These are phyloP conservation scores for Psettodes erumei DNA, from an alignment of 2,113 vertebrate genomes.

Conservation along the genomic window DNA sequence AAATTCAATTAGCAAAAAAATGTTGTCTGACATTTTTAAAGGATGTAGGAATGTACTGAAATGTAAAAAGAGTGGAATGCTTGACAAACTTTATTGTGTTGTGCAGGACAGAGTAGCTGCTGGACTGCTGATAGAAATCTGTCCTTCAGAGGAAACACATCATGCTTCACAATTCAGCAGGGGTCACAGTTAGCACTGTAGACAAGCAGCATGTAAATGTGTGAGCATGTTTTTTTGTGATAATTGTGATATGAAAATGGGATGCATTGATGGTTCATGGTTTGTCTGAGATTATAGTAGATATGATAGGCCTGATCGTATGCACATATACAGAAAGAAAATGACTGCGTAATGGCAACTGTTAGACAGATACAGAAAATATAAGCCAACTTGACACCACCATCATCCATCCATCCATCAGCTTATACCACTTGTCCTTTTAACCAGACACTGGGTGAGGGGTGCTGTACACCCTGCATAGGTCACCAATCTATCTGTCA, in stretches of 20 bases:
- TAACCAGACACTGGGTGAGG: too few species aligned
- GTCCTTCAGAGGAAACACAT: conserved; percentile 20
- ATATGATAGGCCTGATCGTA: neutral
- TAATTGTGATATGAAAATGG: neutral
- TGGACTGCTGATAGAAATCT: conserved; percentile 17
- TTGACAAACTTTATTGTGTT: neutral
- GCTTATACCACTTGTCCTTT: too few species aligned
- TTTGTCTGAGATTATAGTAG: neutral
- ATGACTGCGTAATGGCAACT: neutral
- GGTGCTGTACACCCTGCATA: too few species aligned
- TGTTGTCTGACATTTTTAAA: neutral
- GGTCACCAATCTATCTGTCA: too few species aligned
- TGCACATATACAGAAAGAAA: too few species aligned
- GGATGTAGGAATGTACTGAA: neutral
- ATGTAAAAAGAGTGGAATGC: neutral
- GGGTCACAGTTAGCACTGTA: neutral
- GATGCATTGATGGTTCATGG: neutral
- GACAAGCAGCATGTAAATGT: conserved; percentile 6
- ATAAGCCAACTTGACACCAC: neutral
- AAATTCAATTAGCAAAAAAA: neutral
- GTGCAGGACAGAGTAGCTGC: conserved; percentile 16
- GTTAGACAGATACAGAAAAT: neutral
- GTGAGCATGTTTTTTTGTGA: neutral
- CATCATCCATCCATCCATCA: too few species aligned
- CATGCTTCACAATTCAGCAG: neutral